Conservation (phyloP, 2,888 invertebrate species). For the Noctua comes region DNA sequence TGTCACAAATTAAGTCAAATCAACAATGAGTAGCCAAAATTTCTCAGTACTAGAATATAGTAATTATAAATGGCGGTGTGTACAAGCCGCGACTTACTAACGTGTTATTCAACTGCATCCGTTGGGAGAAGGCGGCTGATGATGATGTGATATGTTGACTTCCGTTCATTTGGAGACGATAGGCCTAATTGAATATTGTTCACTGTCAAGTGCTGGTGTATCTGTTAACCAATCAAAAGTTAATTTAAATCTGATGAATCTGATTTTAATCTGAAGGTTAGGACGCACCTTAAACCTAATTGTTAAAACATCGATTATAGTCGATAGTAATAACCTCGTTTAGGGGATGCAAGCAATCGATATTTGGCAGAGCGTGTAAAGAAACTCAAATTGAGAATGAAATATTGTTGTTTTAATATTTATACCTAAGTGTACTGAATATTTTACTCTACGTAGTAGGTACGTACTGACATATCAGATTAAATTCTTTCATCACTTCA, state of each 20-base stretch:
- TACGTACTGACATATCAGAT: neutral
- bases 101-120: neutral
- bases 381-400: neutral
- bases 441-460: neutral
- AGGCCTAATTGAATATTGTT: neutral
- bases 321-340: constrained; percentile 10
- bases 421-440: neutral
- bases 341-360: constrained; percentile 17
- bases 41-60: too few species aligned
- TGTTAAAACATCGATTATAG: neutral
- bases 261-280: neutral
- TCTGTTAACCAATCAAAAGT: neutral
- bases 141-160: neutral
- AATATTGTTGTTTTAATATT: neutral
- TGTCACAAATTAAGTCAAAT: neutral
- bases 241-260: too few species aligned
- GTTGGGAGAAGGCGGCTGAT: neutral
- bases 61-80: neutral
- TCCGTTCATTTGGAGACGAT: neutral
- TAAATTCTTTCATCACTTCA: neutral
- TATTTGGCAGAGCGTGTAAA: constrained; percentile 16
- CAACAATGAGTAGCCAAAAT: neutral
- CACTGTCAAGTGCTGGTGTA: too few species aligned
- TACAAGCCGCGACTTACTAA: neutral
- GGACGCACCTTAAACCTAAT: constrained; percentile 13